These are phyloP conservation scores for Holothuria glaberrima DNA, from an alignment of 35 echinoderm and acorn worm genomes.

Conservation along the genomic window DNA sequence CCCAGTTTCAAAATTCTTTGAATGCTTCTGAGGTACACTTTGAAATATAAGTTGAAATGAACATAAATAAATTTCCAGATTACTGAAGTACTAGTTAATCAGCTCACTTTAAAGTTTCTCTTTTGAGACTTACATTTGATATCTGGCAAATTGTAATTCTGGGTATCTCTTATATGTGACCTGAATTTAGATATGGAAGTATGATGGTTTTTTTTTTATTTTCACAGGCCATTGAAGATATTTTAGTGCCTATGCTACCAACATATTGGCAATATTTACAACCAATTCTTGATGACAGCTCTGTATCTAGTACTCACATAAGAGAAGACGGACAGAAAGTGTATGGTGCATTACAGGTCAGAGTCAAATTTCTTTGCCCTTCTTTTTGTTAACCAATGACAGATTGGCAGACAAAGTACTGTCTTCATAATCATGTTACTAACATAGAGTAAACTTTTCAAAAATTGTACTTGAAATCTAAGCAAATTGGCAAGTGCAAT, in stretches of 20 bases:
- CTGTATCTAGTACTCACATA: conserved; percentile 72
- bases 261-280: conserved; percentile 83
- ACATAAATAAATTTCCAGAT: too few species aligned
- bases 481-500: too few species aligned
- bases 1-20: too few species aligned
- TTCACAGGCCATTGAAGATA: conserved; percentile 88
- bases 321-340: conserved; percentile 92
- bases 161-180: too few species aligned
- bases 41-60: too few species aligned
- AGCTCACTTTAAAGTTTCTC: background rate
- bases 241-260: conserved; percentile 70
- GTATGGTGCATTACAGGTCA: conserved; percentile 87
- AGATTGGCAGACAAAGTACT: too few species aligned
- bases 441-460: too few species aligned
- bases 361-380: background rate
- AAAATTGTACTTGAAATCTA: too few species aligned
- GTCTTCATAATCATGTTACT: background rate
- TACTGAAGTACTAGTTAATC: too few species aligned
- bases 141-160: background rate
- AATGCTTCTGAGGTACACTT: too few species aligned
- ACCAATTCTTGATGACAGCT: conserved; percentile 86
- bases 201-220: background rate
- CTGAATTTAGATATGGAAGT: too few species aligned
- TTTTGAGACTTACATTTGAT: background rate
- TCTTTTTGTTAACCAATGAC: too few species aligned